Conservation (phyloP, 2,888 invertebrate genomes). For the Callimorpha dominula region DNA sequence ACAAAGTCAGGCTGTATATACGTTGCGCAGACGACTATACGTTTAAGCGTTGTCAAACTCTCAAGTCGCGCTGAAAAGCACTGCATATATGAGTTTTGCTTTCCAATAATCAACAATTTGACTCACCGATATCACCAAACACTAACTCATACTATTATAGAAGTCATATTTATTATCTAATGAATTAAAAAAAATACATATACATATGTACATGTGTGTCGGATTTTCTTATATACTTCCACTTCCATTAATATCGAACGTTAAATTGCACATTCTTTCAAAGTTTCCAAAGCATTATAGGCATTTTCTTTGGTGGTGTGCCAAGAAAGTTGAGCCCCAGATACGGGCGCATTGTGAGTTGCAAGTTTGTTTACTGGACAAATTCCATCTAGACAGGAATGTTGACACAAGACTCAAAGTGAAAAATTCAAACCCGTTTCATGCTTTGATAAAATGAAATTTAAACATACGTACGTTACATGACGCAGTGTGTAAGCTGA, state of each 20-base stretch:
- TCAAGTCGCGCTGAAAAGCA: too few species aligned
- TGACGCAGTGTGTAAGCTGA: neutral
- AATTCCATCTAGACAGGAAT: slow-evolving; percentile 58
- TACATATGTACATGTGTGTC: too few species aligned
- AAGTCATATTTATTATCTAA: too few species aligned
- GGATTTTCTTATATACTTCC: neutral
- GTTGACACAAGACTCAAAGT: slow-evolving; percentile 52
- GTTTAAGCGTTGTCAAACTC: too few species aligned
- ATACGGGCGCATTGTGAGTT: slow-evolving; percentile 38
- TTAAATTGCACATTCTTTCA: neutral
- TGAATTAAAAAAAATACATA: too few species aligned
- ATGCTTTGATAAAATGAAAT: slow-evolving; percentile 47
- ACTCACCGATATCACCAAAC: too few species aligned
- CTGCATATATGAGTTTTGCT: too few species aligned
- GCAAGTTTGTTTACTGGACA: slow-evolving; percentile 58
- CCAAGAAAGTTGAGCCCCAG: slow-evolving; percentile 41
- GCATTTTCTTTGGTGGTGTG: slow-evolving; percentile 45
- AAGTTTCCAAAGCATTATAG: slow-evolving; percentile 20
- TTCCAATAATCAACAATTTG: too few species aligned
- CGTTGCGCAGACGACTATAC: too few species aligned
- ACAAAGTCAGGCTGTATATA: too few species aligned
- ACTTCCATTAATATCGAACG: neutral
- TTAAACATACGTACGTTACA: slow-evolving; percentile 52
- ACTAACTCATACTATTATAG: too few species aligned
- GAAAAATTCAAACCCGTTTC: slow-evolving; percentile 54